phyloP scores from a whole-genome alignment of 1,140 invertebrate genomes.

The Ruditapes philippinarum region DNA sequence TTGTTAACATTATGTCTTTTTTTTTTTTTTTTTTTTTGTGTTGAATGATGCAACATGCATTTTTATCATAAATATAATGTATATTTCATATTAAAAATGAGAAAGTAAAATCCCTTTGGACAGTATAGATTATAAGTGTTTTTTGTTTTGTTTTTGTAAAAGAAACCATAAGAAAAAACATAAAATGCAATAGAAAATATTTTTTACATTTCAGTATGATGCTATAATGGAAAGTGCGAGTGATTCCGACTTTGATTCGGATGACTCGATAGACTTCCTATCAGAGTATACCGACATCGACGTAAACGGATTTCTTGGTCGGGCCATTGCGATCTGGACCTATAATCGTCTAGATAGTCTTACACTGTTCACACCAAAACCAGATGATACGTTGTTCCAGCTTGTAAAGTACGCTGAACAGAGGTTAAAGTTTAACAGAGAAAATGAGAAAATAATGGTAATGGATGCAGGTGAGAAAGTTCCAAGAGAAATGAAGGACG shows the following conservation, averaged over 20 bases:
- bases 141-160: no score
- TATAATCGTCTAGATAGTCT: slow-evolving; percentile 93
- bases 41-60: no score
- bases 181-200: no score
- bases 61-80: no score
- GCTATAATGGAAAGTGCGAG: slow-evolving; percentile 46
- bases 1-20: no score
- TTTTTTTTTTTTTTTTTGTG: no score
- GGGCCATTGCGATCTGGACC: slow-evolving; percentile 93
- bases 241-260: slow-evolving; percentile 64
- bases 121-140: no score
- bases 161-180: no score
- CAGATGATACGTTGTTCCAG: slow-evolving; percentile 71
- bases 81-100: no score
- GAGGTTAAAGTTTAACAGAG: slow-evolving; percentile 70
- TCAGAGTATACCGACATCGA: slow-evolving; percentile 68
- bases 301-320: slow-evolving; percentile 68
- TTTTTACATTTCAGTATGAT: slow-evolving; percentile 35
- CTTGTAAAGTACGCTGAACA: slow-evolving; percentile 76
- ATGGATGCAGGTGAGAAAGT: slow-evolving; percentile 68
- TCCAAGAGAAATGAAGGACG: slow-evolving; percentile 72
- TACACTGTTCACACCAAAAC: slow-evolving; percentile 90
- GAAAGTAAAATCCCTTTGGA: no score
- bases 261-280: slow-evolving; percentile 62
- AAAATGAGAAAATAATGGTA: slow-evolving; percentile 77